Evolutionary conservation across 1,140 invertebrate species (phyloP).

Genomic region (Hirudo medicinalis): DNA sequence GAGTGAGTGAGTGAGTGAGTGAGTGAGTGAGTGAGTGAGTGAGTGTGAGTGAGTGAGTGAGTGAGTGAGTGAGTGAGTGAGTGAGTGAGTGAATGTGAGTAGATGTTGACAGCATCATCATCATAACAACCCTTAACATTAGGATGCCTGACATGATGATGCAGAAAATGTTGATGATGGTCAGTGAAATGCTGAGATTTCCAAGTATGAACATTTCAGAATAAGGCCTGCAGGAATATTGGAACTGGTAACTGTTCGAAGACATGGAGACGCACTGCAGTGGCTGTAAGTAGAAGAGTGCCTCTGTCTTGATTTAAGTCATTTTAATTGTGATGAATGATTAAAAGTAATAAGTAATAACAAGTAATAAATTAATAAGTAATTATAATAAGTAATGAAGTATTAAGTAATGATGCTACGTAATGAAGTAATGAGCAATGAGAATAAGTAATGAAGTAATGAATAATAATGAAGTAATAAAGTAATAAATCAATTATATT

Average conservation of each 20-base stretch:
- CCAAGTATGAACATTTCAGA: neutral
- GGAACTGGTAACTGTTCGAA: neutral
- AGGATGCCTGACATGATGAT: neutral
- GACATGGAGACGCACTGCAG: neutral
- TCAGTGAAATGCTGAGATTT: neutral
- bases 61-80: constrained; percentile 22
- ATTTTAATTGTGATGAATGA: too few species aligned
- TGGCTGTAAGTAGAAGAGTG: neutral
- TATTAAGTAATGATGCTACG: too few species aligned
- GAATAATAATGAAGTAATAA: too few species aligned
- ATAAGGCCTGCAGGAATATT: neutral
- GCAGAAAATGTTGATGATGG: constrained; percentile 2
- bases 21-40: constrained; percentile 20
- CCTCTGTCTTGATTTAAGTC: too few species aligned
- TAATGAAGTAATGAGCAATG: too few species aligned
- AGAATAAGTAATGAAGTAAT: too few species aligned
- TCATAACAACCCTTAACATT: neutral
- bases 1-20: constrained; percentile 18
- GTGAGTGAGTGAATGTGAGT: constrained; percentile 20
- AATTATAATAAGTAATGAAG: too few species aligned
- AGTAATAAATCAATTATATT: too few species aligned
- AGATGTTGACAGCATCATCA: too few species aligned
- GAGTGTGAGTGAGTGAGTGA: constrained; percentile 17
- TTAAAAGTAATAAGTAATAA: too few species aligned
- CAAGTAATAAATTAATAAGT: too few species aligned